phyloP scores from a whole-genome alignment of 2,797 vertebrate genomes.

The Nothura maculosa region DNA sequence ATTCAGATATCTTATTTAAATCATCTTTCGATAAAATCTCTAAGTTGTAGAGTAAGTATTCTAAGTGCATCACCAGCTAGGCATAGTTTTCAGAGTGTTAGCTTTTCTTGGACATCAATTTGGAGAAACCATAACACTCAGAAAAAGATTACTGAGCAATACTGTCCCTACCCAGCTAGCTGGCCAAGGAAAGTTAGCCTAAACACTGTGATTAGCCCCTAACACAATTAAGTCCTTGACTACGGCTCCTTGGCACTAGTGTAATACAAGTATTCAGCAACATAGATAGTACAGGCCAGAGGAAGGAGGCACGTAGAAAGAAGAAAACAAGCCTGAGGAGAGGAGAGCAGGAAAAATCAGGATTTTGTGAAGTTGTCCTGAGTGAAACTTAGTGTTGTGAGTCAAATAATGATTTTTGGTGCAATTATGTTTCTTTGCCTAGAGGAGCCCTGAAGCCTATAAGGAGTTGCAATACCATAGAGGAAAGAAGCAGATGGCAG shows the following conservation, averaged over 20 bases:
- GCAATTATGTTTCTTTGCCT: constrained; percentile 44
- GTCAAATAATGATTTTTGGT: constrained; percentile 47
- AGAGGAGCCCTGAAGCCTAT: constrained; percentile 48
- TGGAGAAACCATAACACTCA: not conserved
- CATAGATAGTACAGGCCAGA: not conserved
- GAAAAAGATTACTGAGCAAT: not conserved
- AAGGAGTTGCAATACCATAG: constrained; percentile 27
- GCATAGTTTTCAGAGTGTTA: not conserved
- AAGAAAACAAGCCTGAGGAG: not conserved
- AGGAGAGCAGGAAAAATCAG: not conserved
- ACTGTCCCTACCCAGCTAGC: not conserved
- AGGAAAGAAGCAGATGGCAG: constrained; percentile 72
- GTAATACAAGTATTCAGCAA: not conserved
- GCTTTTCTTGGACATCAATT: not conserved
- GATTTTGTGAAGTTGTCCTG: constrained; percentile 34
- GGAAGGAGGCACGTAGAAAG: not conserved
- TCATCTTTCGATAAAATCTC: not conserved
- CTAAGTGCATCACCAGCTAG: not conserved
- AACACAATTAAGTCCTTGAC: not conserved
- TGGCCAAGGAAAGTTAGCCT: not conserved
- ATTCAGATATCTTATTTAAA: not conserved
- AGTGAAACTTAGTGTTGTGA: not conserved
- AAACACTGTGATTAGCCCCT: not conserved
- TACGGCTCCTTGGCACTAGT: not conserved
- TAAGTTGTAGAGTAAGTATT: not conserved